Evolutionary conservation across 2,113 vertebrate genomes (phyloP).

Genomic region (Charadrius vociferus): DNA sequence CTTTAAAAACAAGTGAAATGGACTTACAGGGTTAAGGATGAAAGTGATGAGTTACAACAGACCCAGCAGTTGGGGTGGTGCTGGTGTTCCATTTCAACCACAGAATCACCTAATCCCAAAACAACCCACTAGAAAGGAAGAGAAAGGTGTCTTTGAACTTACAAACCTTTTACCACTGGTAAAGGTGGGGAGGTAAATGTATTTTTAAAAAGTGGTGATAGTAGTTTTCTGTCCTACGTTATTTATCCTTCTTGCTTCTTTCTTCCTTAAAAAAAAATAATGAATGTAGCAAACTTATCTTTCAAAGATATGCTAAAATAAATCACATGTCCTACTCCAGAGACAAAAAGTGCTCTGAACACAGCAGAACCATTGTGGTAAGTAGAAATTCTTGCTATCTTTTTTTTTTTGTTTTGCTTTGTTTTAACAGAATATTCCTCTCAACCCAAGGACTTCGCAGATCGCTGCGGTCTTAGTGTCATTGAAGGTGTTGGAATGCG

Average conservation of each 20-base stretch:
- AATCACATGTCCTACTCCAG: background rate
- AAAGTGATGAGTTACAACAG: conserved; percentile 6
- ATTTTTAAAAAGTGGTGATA: background rate
- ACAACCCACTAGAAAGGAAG: background rate
- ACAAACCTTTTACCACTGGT: background rate
- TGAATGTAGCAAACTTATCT: background rate
- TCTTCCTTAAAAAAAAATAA: background rate
- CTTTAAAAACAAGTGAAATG: conserved; percentile 9
- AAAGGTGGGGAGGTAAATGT: background rate
- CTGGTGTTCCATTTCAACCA: background rate
- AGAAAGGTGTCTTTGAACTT: conserved; percentile 28
- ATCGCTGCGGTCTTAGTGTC: background rate
- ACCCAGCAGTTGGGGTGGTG: background rate
- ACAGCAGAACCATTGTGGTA: background rate
- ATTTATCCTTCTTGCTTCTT: background rate
- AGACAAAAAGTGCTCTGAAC: background rate
- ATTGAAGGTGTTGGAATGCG: background rate
- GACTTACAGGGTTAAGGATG: background rate
- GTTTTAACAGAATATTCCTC: background rate
- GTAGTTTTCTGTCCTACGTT: background rate
- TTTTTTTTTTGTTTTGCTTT: background rate
- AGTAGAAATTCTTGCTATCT: background rate
- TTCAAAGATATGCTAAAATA: background rate
- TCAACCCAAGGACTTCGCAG: background rate
- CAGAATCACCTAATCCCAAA: conserved; percentile 14